Percentiles rank a stretch among this genome's conserved stretches.
Evolutionary conservation across 2,888 invertebrate genomes (phyloP).

Genomic region (Caenorhabditis sp.): DNA sequence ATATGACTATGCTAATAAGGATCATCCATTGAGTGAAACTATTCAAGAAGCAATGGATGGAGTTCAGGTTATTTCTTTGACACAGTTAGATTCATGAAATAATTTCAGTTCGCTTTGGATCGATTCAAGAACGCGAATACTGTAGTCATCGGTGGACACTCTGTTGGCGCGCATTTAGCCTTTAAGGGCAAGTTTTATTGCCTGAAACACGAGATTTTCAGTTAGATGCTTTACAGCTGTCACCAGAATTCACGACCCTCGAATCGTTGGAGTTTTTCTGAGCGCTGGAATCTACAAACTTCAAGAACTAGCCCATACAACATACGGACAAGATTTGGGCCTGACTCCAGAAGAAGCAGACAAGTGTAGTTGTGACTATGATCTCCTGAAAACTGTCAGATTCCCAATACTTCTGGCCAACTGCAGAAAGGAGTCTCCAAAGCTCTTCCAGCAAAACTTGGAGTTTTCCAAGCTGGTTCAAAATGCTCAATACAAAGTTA

Average conservation of each 20-base stretch:
- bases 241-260: slow-evolving; percentile 19
- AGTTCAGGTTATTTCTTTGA: slow-evolving; percentile 33
- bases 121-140: slow-evolving; percentile 35
- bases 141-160: slow-evolving; percentile 69
- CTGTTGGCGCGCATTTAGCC: slow-evolving; percentile 68
- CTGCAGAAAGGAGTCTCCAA: slow-evolving; percentile 53
- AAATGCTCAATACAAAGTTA: slow-evolving; percentile 45
- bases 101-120: slow-evolving; percentile 48
- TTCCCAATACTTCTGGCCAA: slow-evolving; percentile 35
- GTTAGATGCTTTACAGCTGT: slow-evolving; percentile 25
- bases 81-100: not conserved
- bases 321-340: slow-evolving; percentile 43
- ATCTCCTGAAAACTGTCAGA: slow-evolving; percentile 18
- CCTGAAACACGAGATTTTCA: not conserved
- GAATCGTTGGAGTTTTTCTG: slow-evolving; percentile 46
- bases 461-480: slow-evolving; percentile 19
- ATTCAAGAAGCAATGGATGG: slow-evolving; percentile 54
- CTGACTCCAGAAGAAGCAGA: slow-evolving; percentile 56
- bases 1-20: slow-evolving; percentile 56
- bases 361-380: slow-evolving; percentile 46
- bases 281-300: slow-evolving; percentile 57
- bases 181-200: slow-evolving; percentile 46
- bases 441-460: slow-evolving; percentile 59
- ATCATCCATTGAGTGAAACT: slow-evolving; percentile 54
- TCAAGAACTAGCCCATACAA: slow-evolving; percentile 30